These are phyloP conservation scores for Eurystomus gularis DNA, from an alignment of 2,113 vertebrate genomes.

Conservation along the genomic window DNA sequence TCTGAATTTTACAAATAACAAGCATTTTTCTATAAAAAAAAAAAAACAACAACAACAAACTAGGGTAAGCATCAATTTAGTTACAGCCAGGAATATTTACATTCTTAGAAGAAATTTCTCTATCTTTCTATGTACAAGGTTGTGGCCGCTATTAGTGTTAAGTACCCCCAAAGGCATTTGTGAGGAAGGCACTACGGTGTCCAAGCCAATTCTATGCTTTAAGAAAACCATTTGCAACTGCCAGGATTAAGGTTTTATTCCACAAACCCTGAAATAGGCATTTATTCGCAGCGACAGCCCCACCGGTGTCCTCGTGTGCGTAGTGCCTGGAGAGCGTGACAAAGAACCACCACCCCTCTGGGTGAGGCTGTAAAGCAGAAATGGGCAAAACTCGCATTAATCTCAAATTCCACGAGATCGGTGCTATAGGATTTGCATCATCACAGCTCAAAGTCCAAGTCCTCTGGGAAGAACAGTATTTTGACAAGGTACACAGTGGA, in stretches of 20 bases:
- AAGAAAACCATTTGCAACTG: not conserved
- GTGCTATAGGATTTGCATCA: no score
- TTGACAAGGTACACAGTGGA: not conserved
- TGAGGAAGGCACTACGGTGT: not conserved
- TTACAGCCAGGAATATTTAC: slow-evolving; percentile 20
- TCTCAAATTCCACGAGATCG: not conserved
- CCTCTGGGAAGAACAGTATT: not conserved
- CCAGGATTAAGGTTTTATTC: not conserved
- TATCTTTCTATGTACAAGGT: not conserved
- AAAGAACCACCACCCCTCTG: not conserved
- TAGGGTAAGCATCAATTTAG: not conserved
- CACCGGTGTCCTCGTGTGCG: not conserved
- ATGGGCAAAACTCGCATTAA: accelerated
- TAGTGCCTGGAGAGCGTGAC: not conserved
- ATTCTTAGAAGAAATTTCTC: not conserved
- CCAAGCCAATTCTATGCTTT: accelerated
- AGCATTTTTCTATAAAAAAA: not conserved
- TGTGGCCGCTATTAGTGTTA: not conserved
- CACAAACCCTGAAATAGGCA: not conserved
- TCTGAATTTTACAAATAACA: slow-evolving; percentile 26
- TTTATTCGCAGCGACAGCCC: not conserved
- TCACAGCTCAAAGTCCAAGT: not conserved
- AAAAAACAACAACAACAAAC: no score
- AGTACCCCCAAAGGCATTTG: not conserved
- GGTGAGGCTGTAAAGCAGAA: not conserved